Evolutionary conservation across 2,113 vertebrate species (phyloP).

Genomic region (Lontra canadensis): DNA sequence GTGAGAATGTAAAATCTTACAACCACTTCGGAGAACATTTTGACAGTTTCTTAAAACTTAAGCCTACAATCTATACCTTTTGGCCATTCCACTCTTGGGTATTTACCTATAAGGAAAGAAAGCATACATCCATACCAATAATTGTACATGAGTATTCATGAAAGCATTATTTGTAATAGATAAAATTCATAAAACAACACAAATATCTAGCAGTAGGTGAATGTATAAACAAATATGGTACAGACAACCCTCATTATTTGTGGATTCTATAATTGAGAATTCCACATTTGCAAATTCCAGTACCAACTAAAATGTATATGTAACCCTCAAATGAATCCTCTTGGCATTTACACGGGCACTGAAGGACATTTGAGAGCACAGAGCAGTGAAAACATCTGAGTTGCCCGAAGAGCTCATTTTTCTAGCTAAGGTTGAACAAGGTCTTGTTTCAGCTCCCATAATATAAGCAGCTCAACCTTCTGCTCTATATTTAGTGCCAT

Average conservation of each 20-base stretch:
- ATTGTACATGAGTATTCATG: background rate
- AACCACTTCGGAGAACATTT: background rate
- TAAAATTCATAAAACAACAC: background rate
- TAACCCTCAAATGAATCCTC: background rate
- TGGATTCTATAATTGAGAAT: background rate
- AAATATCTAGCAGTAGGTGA: background rate
- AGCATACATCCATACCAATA: background rate
- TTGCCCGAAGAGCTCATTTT: background rate
- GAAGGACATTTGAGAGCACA: background rate
- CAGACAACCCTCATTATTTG: background rate
- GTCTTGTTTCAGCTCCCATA: background rate
- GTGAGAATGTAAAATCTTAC: background rate
- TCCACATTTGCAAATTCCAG: background rate
- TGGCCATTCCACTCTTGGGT: background rate
- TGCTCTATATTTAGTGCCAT: background rate
- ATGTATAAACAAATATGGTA: background rate
- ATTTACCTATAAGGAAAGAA: background rate
- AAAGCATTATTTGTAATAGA: background rate
- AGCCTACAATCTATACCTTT: background rate
- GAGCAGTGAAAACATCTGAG: background rate
- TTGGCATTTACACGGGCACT: background rate
- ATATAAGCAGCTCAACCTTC: background rate
- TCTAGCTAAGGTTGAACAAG: background rate
- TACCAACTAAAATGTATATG: background rate
- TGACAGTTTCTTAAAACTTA: background rate